Percentiles rank a stretch among this genome's conserved stretches.
Conservation (phyloP, 2,888 invertebrate species). For the Cataglyphis albicans region DNA sequence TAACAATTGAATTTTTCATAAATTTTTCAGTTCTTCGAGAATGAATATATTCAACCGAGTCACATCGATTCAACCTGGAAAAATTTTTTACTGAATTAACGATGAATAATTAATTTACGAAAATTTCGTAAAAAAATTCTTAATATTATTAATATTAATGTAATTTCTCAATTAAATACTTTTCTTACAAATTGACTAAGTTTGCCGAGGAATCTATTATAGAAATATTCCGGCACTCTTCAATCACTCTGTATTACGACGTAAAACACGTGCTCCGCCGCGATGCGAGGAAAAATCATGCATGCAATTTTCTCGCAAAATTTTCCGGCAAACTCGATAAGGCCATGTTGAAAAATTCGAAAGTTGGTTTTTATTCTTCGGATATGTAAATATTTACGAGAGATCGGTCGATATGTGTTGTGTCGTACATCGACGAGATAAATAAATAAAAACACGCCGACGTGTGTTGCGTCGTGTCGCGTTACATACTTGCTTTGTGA, state of each 20-base stretch:
- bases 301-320: neutral
- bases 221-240: neutral
- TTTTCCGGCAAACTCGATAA: conserved; percentile 37
- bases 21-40: neutral
- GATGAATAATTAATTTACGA: neutral
- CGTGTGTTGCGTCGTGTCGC: conserved; percentile 23
- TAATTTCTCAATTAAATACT: neutral
- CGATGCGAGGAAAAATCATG: neutral
- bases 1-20: neutral
- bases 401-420: neutral
- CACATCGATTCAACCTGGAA: too few relatives aligned
- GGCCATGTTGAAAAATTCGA: conserved; percentile 29
- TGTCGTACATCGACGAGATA: neutral
- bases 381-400: conserved; percentile 32
- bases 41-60: neutral
- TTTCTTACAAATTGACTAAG: neutral
- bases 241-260: neutral
- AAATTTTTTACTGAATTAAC: neutral
- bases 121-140: neutral
- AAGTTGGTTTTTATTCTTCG: conserved; percentile 41
- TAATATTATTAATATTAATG: neutral
- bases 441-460: conserved; percentile 33
- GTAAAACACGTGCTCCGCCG: neutral
- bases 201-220: neutral
- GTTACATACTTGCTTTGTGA: conserved; percentile 20